Base-by-base conservation (phyloP, 1,140 invertebrate species). In the Philaenus spumarius region DNA sequence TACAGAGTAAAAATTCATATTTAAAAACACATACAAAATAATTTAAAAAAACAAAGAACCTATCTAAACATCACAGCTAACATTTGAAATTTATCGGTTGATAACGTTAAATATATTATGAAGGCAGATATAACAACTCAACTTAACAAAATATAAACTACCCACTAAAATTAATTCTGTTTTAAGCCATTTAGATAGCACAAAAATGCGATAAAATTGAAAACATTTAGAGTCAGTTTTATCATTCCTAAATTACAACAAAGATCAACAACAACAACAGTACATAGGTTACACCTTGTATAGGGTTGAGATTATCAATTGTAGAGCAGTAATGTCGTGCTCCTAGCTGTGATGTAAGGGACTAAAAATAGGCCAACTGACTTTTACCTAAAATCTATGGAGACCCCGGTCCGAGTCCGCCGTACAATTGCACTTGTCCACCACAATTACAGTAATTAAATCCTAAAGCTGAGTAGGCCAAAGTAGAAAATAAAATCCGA, bases 211-310 rank as follows among this genome's bases (percentile, higher is more conserved):
- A 35, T 53, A 53, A 53, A 53, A 53, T 53, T 14, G 50, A 53
- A 53, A 53, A 53, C 50, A 53, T 53, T 53, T 53, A 53, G 50
- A 53, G 50, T 53, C 50, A 47, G 50, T 53, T 53, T 9, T 37
- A 53, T 53, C 26, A 51, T 51, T 23, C 37, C 50, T 53, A 53
- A 53, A 30, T 37, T 53, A 53, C 50, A 39, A 53, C 50, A 53
- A 53, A 37, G 50, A 53, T 53, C 30, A 53, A 53, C 50, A 39
- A 53, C 50, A 53, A 53, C 50, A 39, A 53, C 50, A 53, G 35
- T 53, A 53, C 50, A 53, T 53, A 53, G 50, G 50, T 53, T 53
- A n/a, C n/a, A n/a, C n/a, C n/a, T n/a, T n/a, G n/a, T n/a, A n/a
- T n/a, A 53, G 30, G 30, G 22, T 50, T 17, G 50, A 53, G 48